Conservation (phyloP, 2,797 vertebrate genomes). For the Cheirogaleus major region DNA sequence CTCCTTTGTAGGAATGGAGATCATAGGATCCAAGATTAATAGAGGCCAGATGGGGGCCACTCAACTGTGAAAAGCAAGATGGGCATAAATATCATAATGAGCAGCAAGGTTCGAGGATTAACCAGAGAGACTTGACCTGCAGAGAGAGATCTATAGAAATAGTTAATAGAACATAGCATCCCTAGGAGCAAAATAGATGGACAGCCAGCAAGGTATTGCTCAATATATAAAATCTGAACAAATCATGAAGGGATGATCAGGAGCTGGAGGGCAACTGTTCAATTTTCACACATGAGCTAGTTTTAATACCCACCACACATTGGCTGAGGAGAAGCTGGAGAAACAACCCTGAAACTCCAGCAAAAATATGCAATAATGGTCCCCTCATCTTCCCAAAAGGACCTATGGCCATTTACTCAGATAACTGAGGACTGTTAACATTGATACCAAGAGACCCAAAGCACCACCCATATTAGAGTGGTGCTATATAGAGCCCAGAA, state of each 20-base stretch:
- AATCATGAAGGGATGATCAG: not conserved
- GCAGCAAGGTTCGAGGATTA: not conserved
- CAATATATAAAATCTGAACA: not conserved
- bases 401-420: not conserved
- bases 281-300: not conserved
- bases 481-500: not conserved
- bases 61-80: not conserved
- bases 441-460: not conserved
- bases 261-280: not conserved
- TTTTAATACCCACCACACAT: not conserved
- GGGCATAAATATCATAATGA: not conserved
- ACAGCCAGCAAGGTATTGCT: not conserved
- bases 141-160: not conserved
- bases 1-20: not conserved
- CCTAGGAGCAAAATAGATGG: not conserved
- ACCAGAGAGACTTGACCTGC: not conserved
- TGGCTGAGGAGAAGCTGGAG: not conserved
- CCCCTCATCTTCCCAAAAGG: not conserved
- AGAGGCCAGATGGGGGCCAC: not conserved
- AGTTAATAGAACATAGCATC: not conserved
- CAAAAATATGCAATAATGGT: not conserved
- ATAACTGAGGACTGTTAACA: not conserved
- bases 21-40: not conserved
- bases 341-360: not conserved
- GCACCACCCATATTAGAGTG: too few species aligned